These are phyloP conservation scores for Vimba vimba DNA, from an alignment of 2,113 vertebrate species.

Conservation along the genomic window DNA sequence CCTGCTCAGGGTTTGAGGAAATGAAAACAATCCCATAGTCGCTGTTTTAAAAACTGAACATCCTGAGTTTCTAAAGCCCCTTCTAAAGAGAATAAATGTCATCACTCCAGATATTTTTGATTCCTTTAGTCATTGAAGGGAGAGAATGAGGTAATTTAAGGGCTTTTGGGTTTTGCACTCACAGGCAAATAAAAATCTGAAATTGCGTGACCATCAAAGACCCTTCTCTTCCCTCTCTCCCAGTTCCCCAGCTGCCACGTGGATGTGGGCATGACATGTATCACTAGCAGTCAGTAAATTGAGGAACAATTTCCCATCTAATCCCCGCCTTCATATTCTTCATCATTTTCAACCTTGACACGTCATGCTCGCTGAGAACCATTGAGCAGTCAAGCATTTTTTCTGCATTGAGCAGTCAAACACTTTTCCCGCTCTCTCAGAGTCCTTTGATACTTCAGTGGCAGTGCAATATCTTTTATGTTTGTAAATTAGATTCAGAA, in stretches of 20 bases:
- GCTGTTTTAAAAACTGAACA: not conserved
- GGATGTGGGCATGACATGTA: slow-evolving; percentile 43
- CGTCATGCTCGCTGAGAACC: slow-evolving; percentile 39
- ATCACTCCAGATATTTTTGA: not conserved
- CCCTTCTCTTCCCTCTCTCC: slow-evolving; percentile 1
- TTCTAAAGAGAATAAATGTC: not conserved
- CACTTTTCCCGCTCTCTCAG: slow-evolving; percentile 18
- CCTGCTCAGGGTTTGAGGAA: not conserved
- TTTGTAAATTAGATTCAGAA: slow-evolving; percentile 58
- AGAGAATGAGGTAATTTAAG: slow-evolving; percentile 6
- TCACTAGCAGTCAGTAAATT: slow-evolving; percentile 48
- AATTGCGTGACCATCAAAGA: slow-evolving; percentile 41
- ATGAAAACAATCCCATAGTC: slow-evolving; percentile 5
- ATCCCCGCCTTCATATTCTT: slow-evolving; percentile 38
- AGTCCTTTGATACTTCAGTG: slow-evolving; percentile 44
- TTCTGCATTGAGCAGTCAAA: not conserved
- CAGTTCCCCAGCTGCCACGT: slow-evolving; percentile 36
- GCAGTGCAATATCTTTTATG: slow-evolving; percentile 53
- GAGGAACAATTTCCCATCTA: slow-evolving; percentile 44
- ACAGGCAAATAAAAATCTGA: slow-evolving; percentile 45
- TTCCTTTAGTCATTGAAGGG: slow-evolving; percentile 14
- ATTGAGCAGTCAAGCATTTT: slow-evolving; percentile 51
- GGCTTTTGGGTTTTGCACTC: slow-evolving; percentile 11
- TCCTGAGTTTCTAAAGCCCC: not conserved
- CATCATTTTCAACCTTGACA: slow-evolving; percentile 54